These are phyloP conservation scores for Zoanthus sociatus DNA, from an alignment of 92 coral and sea anemone genomes.

Conservation along the genomic window DNA sequence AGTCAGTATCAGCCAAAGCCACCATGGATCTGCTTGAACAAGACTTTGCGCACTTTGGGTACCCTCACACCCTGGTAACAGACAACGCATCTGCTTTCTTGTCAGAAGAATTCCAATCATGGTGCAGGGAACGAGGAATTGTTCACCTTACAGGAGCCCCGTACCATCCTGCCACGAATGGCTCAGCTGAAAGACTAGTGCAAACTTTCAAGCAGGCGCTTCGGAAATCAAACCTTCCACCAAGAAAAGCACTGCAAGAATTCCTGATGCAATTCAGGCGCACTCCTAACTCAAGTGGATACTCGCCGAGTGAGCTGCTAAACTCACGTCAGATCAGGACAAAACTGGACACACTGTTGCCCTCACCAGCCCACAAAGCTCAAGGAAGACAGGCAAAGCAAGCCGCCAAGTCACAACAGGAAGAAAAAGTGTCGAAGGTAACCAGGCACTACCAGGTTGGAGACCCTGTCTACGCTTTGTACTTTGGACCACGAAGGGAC, in stretches of 20 bases:
- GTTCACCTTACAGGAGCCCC: slow-evolving; percentile 40
- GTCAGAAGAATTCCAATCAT: slow-evolving; percentile 38
- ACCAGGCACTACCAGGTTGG: slow-evolving; percentile 4
- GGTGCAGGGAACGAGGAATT: slow-evolving; percentile 41
- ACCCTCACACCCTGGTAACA: slow-evolving; percentile 49
- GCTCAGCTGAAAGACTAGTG: slow-evolving; percentile 39
- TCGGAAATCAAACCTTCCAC: slow-evolving; percentile 22
- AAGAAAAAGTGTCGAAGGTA: neutral
- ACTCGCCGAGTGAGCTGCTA: slow-evolving; percentile 27
- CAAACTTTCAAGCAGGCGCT: slow-evolving; percentile 30
- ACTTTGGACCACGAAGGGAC: slow-evolving; percentile 23
- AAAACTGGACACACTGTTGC: slow-evolving; percentile 2
- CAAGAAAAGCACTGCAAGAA: slow-evolving; percentile 10
- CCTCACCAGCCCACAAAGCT: slow-evolving; percentile 14
- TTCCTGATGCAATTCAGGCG: slow-evolving; percentile 26
- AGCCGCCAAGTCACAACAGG: neutral
- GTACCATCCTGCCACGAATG: slow-evolving; percentile 45
- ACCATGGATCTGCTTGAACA: slow-evolving; percentile 33
- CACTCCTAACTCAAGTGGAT: slow-evolving; percentile 8
- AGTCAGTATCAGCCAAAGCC: slow-evolving; percentile 23
- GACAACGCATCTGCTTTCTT: slow-evolving; percentile 37
- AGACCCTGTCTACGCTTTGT: slow-evolving; percentile 19
- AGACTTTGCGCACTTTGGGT: slow-evolving; percentile 49
- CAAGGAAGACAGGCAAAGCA: slow-evolving; percentile 6
- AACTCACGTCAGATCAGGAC: slow-evolving; percentile 9